Base-by-base conservation (phyloP, 2,113 vertebrate genomes). In the Perca fluviatilis region DNA sequence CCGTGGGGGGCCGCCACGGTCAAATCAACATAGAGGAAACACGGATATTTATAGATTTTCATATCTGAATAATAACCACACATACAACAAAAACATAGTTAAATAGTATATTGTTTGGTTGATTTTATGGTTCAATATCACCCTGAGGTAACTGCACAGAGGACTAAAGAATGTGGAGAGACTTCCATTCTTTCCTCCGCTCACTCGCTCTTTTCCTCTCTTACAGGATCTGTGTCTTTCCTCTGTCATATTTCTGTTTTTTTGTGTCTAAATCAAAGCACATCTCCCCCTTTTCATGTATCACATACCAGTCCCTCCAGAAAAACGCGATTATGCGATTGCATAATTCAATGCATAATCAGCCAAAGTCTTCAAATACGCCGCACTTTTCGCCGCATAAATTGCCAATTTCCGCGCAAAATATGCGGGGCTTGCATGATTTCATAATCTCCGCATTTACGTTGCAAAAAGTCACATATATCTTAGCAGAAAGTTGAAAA, bases 41-140 rank as follows among this genome's bases (percentile, higher is more conserved):
- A n/a, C n/a, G n/a, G n/a, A n/a, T n/a, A 77, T 77, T 77, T 67
- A 72, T 25, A 77, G 61, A 40, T 61, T 62, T 77, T 36, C 2
- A 23, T 64, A n/a, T 64, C 43, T 46, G 14, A 84, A 66, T 27
- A 65, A 36, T 63, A 80, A 57, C 6, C 16, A 27, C 50, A 80
- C 51, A 80, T 69, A 10, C 40, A 43, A 43, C 40, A 43, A 43
- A 43, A 43, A 43, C 11, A 11, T 43, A 11, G 2, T 43, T 43
- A 11, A 11, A 43, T 43, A 43, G 40, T 10, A 43, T 43, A 43
- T 43, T 11, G 40, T 11, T 43, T 43, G 63, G 40, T 21, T 6
- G 74, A 74, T 61, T 25, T 21, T 53, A 78, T 78, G 23, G 15
- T 74, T 63, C 3, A n/a, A 0, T n/a, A 27, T 73, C 57, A 62